Percentiles rank a stretch among this genome's conserved stretches.
Conservation (phyloP, 2,113 vertebrate species). For the Drymodes brunneopygia region DNA sequence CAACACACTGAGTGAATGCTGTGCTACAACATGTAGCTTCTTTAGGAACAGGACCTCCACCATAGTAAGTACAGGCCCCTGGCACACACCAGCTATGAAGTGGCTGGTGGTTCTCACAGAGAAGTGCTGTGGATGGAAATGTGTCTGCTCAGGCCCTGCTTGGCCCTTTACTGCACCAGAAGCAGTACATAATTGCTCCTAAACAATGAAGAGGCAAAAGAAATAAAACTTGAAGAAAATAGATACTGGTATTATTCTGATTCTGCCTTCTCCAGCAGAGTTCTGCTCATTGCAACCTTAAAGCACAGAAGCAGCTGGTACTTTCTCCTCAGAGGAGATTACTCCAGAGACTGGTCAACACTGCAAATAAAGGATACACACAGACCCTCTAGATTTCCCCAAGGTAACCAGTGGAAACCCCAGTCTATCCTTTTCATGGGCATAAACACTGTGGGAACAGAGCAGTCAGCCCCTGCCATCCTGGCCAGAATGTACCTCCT, state of each 20-base stretch:
- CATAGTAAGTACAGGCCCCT: rapidly evolving
- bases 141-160: background rate
- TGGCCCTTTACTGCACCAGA: background rate
- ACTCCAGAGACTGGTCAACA: background rate
- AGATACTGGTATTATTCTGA: background rate
- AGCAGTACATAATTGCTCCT: background rate
- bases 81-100: background rate
- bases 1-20: background rate
- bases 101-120: background rate
- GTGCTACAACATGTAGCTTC: background rate
- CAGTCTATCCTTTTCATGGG: background rate
- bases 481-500: background rate
- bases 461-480: background rate
- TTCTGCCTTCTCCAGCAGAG: background rate
- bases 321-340: background rate
- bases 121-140: background rate
- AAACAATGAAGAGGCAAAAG: background rate
- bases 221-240: background rate
- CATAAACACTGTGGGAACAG: background rate
- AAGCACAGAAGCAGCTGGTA: background rate
- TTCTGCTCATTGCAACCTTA: background rate
- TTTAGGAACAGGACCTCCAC: background rate
- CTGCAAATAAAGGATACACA: background rate
- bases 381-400: background rate
- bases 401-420: background rate